Percentiles rank a stretch among this genome's conserved stretches.
Evolutionary conservation across 2,797 vertebrate species (phyloP).

Genomic region (Acipenser transmontanus): DNA sequence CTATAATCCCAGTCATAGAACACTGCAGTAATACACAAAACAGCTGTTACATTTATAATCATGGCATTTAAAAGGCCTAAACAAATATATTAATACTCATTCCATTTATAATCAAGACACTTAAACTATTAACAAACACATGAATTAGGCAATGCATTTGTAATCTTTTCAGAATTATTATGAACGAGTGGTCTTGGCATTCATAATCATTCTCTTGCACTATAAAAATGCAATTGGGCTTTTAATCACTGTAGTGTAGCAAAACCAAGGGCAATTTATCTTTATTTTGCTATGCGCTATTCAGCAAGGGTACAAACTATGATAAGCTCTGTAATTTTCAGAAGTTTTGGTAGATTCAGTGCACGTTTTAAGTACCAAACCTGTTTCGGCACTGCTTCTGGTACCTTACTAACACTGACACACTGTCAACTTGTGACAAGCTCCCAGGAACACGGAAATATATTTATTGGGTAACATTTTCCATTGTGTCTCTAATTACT

Average conservation of each 20-base stretch:
- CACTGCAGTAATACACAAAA: not conserved
- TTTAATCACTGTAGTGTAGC: slow-evolving; percentile 2
- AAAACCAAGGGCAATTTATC: not conserved
- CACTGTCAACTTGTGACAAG: too few relatives aligned
- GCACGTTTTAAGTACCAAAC: too few relatives aligned
- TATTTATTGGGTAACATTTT: too few relatives aligned
- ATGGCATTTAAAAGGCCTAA: not conserved
- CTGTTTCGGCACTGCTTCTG: too few relatives aligned
- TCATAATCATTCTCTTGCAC: not conserved
- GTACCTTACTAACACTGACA: too few relatives aligned
- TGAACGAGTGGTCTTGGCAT: not conserved
- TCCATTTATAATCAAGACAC: not conserved
- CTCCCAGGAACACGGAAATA: too few relatives aligned
- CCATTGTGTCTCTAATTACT: too few relatives aligned
- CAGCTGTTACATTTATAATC: not conserved
- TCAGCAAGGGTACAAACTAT: too few relatives aligned
- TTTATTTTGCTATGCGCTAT: not conserved
- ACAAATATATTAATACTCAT: slow-evolving; percentile 5
- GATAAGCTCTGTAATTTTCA: too few relatives aligned
- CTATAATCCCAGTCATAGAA: slow-evolving; percentile 5
- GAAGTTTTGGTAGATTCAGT: too few relatives aligned
- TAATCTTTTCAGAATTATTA: not conserved
- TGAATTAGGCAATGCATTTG: slow-evolving; percentile 1
- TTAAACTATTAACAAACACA: not conserved
- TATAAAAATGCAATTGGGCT: slow-evolving; percentile 2